Base-by-base conservation (phyloP, 2,797 vertebrate genomes). In the Echeneis naucrates region DNA sequence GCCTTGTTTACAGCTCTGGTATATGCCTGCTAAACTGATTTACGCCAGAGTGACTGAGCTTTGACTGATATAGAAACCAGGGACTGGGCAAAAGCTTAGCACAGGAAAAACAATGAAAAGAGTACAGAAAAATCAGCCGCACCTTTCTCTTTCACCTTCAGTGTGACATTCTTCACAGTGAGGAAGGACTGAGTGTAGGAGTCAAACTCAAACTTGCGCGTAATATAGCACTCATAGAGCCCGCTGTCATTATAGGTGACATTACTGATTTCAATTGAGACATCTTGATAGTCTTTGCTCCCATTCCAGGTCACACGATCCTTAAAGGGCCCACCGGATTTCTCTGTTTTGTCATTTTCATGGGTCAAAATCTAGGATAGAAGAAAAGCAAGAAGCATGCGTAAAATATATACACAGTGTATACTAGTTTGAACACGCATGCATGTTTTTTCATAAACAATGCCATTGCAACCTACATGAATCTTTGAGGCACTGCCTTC, bases 251-350 rank as follows among this genome's bases (percentile, higher is more conserved):
- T 95, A 30, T 89, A 72, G 6, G 93, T 95, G 76, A 98, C 92
- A 0, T 98, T 97, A 4, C 76, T 33, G 77, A 99, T 96, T 0
- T 87, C 80, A 84, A 99, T 95, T 89, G 98, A 98, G 19, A 99
- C 85, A 0, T 99, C 97, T 82, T 99, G 98, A 75, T 98, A 89
- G 84, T 99, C 98, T 63, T 95, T 95, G 86, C 96, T 99, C 5
- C 98, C 98, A 0, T 89, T 95, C 98, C 98, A 99, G 44, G 61
- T 54, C 9, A 99, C 86, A 7, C 98, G 96, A 0, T 93, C 95
- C 0, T 92, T 93, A 92, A 95, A 96, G 1, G 90, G 95, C 58
- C 93, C 93, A 0, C 80, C 67, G 12, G 53, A 0, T 0, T 45
- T n/a, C 8, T 0, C 0, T 0, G 24, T 1, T 1, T 0, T 16